Evolutionary conservation across 37 sponge, comb jelly and placozoan genomes (phyloP).

Genomic region (Haliclona indistincta): DNA sequence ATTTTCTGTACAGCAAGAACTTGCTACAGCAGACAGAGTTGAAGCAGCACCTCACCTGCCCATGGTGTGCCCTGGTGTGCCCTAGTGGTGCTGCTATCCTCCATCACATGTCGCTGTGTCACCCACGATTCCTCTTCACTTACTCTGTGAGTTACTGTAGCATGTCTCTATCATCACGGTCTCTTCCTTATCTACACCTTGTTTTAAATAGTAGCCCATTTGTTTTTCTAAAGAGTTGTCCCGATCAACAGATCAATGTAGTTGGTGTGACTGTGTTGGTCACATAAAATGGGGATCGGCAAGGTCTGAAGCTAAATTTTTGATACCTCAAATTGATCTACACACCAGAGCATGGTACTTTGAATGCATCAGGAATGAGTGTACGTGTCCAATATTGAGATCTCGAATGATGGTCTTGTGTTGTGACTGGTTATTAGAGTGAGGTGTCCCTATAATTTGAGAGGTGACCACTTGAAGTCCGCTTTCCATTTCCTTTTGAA

Average conservation of each 20-base stretch:
- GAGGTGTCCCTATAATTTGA: too few relatives aligned
- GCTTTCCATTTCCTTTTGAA: background rate
- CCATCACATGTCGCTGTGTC: conserved; percentile 79
- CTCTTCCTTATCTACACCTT: background rate
- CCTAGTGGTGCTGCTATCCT: conserved; percentile 55
- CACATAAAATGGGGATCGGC: too few relatives aligned
- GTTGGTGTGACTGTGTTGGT: too few relatives aligned
- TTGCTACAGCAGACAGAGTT: conserved; percentile 82
- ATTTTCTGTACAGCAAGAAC: conserved; percentile 83
- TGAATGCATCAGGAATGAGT: too few relatives aligned
- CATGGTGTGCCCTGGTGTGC: conserved; percentile 80
- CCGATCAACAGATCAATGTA: too few relatives aligned
- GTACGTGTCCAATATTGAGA: too few relatives aligned
- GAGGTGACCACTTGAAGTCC: background rate
- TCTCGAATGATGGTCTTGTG: too few relatives aligned
- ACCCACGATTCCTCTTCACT: conserved; percentile 78
- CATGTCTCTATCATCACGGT: background rate
- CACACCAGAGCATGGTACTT: too few relatives aligned
- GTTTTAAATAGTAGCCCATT: background rate
- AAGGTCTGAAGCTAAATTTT: too few relatives aligned
- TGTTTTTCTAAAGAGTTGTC: too few relatives aligned
- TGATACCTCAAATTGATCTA: too few relatives aligned
- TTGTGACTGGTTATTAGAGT: too few relatives aligned
- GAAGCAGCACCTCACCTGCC: conserved; percentile 58
- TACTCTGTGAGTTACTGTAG: conserved; percentile 53